Evolutionary conservation across 2,113 vertebrate species (phyloP).

Genomic region (Dryoscopus gambensis): DNA sequence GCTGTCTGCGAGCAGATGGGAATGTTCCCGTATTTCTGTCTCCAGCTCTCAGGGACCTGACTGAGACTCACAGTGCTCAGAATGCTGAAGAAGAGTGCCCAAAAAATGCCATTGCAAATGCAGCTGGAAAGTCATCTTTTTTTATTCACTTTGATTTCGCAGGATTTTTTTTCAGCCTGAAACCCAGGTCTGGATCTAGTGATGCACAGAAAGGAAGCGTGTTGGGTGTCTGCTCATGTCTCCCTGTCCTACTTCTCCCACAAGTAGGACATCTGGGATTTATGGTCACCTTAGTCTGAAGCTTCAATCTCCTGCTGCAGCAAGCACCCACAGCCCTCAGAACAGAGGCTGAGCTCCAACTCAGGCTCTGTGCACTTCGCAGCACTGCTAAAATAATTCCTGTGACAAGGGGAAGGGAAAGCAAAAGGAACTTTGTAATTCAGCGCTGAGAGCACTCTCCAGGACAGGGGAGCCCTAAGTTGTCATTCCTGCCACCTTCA

Average conservation of each 20-base stretch:
- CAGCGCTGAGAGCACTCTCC: background rate
- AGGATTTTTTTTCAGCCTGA: background rate
- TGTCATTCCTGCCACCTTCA: background rate
- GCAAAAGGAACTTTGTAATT: background rate
- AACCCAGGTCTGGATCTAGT: background rate
- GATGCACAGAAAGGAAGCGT: background rate
- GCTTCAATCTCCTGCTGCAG: background rate
- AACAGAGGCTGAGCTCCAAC: background rate
- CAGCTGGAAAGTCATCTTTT: background rate
- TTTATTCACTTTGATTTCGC: background rate
- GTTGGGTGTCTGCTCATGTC: background rate
- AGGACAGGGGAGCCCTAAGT: background rate
- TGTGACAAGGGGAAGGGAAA: background rate
- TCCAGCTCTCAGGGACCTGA: background rate
- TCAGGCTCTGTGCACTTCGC: background rate
- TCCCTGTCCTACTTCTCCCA: background rate
- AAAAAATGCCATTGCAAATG: conserved; percentile 15
- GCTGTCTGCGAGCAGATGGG: conserved; percentile 16
- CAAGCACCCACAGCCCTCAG: background rate
- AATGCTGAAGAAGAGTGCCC: background rate
- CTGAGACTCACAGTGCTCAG: background rate
- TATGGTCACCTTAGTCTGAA: background rate
- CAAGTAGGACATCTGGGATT: conserved; percentile 3
- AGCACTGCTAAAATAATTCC: background rate
- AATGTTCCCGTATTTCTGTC: background rate